Evolutionary conservation across 64 coral and sea anemone genomes (phyloP), one percentile per base, ranked within the genome.

Genomic region (Dendronephthya gigantea): DNA sequence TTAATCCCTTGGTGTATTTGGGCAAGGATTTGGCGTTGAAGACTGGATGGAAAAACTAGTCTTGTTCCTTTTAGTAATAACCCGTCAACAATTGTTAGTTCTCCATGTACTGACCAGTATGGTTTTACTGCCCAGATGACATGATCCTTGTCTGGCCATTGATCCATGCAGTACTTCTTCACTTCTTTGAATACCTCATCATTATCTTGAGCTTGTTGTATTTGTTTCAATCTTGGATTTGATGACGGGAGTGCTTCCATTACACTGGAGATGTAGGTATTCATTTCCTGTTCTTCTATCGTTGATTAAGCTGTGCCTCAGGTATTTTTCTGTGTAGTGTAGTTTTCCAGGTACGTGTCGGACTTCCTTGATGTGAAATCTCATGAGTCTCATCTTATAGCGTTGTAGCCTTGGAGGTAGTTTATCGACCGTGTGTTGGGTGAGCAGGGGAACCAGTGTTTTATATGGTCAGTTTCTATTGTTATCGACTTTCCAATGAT

Each of bases 401-500:
- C 83, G 59, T 31, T 85, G 83, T 35, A 90, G 34, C 40, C 83
- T 51, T 33, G n/a, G n/a, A n/a, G n/a, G n/a, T n/a, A n/a, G n/a
- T n/a, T n/a, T n/a, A n/a, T n/a, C n/a, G n/a, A n/a, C n/a, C n/a
- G n/a, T n/a, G n/a, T n/a, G 39, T 8, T 83, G 35, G 1, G 55
- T 84, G 25, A 83, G 31, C 23, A 87, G 74, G 1, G 49, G 79
- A 13, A 87, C 35, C 27, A 91, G 33, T 8, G 85, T 85, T 35
- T 91, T 91, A n/a, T n/a, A 38, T 87, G 85, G 15, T 91, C 90
- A 31, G 84, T 87, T 82, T 86, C 85, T 8, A 62, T 36, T 35
- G 41, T 9, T 7, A 83, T 87, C 2, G 32, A 48, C 23, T 91
- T 91, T 2, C 89, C 84, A 82, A 82, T 62, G 8, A 90, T 82